Evolutionary conservation across 2,113 vertebrate species (phyloP).

Genomic region (Phylloscopus whistleri): DNA sequence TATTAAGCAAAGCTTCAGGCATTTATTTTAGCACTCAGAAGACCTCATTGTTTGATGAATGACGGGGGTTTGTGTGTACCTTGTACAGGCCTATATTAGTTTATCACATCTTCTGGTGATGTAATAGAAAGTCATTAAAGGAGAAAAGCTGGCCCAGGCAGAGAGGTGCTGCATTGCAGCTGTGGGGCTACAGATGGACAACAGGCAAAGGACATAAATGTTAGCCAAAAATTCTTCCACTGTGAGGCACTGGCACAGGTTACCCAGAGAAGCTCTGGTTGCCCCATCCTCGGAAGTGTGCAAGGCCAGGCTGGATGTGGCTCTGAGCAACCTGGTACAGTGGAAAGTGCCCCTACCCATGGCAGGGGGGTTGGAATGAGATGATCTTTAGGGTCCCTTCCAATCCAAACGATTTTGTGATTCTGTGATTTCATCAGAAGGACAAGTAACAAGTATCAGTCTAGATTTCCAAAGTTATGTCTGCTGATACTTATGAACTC

Average conservation of each 20-base stretch:
- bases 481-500: background rate
- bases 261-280: background rate
- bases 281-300: background rate
- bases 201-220: background rate
- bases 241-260: background rate
- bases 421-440: background rate
- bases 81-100: background rate
- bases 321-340: background rate
- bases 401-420: background rate
- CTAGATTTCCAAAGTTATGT: background rate
- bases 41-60: accelerated
- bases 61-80: accelerated
- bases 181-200: background rate
- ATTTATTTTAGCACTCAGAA: background rate
- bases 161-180: background rate
- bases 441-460: background rate
- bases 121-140: background rate
- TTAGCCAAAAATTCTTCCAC: background rate
- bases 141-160: background rate
- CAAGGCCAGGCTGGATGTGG: background rate
- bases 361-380: accelerated
- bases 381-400: background rate
- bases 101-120: background rate
- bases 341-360: background rate
- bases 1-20: background rate